Percentiles rank a stretch among this genome's conserved stretches.
Evolutionary conservation across 2,113 vertebrate genomes (phyloP).

Genomic region (Myotis brandtii): DNA sequence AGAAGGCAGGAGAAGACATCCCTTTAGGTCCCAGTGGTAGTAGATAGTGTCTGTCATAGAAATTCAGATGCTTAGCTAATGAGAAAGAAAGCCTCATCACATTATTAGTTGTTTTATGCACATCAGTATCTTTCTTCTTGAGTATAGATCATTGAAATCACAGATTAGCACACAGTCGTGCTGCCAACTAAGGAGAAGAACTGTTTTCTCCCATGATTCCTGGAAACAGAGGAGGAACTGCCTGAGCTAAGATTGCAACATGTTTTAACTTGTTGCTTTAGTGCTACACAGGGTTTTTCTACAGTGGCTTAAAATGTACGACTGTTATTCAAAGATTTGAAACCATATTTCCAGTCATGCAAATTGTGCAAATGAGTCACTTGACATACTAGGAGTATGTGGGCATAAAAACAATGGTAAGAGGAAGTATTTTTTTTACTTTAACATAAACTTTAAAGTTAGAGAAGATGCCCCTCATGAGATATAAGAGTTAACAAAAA

Average conservation of each 20-base stretch:
- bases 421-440: constrained; percentile 1
- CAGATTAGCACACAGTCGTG: background rate
- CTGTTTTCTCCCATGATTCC: constrained; percentile 20
- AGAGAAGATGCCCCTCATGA: constrained; percentile 22
- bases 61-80: background rate
- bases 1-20: background rate
- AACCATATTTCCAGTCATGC: constrained; percentile 44
- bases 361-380: constrained; percentile 63
- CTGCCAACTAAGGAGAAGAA: background rate
- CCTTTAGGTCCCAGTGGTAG: background rate
- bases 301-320: constrained; percentile 27
- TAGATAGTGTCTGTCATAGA: background rate
- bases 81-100: background rate
- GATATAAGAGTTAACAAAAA: constrained; percentile 23
- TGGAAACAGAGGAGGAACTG: constrained; percentile 30
- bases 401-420: constrained; percentile 4
- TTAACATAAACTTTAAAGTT: constrained; percentile 45
- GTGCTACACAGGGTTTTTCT: constrained; percentile 34
- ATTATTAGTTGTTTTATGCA: background rate
- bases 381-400: background rate
- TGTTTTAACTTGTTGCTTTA: constrained; percentile 35
- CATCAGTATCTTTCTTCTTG: background rate
- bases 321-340: constrained; percentile 58
- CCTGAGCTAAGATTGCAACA: constrained; percentile 25
- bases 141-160: background rate